Evolutionary conservation across 2,888 invertebrate species (phyloP).

Genomic region (Euzophera pinguis): DNA sequence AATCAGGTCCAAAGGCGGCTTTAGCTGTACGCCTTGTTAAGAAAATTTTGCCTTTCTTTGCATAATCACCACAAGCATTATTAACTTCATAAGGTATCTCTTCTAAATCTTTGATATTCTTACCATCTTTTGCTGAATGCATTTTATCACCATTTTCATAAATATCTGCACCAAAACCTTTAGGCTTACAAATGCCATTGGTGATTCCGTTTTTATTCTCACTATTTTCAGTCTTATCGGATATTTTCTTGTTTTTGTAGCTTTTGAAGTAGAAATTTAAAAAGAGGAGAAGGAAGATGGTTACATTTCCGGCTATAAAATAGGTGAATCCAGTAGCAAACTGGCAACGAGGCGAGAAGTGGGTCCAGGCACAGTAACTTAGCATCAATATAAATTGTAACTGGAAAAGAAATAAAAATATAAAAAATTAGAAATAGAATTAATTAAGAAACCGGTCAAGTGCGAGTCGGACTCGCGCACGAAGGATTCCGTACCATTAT

Average conservation of each 20-base stretch:
- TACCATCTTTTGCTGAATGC: slow-evolving; percentile 38
- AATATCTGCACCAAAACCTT: slow-evolving; percentile 30
- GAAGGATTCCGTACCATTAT: too few species aligned
- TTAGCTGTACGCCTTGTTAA: slow-evolving; percentile 59
- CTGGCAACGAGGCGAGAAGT: slow-evolving; percentile 80
- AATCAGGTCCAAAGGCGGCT: slow-evolving; percentile 48
- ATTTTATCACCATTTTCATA: slow-evolving; percentile 34
- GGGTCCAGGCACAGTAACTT: slow-evolving; percentile 77
- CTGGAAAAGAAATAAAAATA: slow-evolving; percentile 50
- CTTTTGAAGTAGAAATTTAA: slow-evolving; percentile 82
- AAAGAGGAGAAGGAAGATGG: slow-evolving; percentile 83
- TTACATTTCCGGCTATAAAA: slow-evolving; percentile 76
- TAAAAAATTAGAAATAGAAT: not conserved
- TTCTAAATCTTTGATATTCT: slow-evolving; percentile 37
- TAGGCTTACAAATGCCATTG: slow-evolving; percentile 26
- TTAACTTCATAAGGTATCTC: slow-evolving; percentile 54
- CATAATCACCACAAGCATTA: slow-evolving; percentile 55
- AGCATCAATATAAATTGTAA: slow-evolving; percentile 85
- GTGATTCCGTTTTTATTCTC: slow-evolving; percentile 32
- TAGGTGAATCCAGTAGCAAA: slow-evolving; percentile 80
- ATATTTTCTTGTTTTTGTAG: slow-evolving; percentile 62
- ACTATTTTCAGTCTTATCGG: slow-evolving; percentile 41
- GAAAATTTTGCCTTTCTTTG: slow-evolving; percentile 55
- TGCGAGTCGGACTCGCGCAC: too few species aligned
- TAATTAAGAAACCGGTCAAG: too few species aligned